A percentile compares a stretch with the other conserved stretches of the same genome.
Conservation (phyloP, 1,140 invertebrate species). For the Spodoptera litura region DNA sequence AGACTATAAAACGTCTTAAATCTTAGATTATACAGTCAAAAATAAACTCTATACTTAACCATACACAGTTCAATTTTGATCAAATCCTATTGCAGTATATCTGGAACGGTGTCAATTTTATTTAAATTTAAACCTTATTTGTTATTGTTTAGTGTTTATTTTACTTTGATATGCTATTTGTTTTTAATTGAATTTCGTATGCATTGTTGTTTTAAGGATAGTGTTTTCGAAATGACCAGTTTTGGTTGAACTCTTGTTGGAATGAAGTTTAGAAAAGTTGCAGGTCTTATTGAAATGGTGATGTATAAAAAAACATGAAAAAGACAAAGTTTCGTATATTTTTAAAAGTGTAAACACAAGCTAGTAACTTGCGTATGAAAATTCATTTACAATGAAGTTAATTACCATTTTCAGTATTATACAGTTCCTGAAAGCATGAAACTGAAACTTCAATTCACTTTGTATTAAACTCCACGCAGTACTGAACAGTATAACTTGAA, state of each 20-base stretch:
- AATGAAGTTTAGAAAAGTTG: neutral
- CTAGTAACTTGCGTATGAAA: neutral
- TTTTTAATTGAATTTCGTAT: neutral
- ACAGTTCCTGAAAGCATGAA: too few species aligned
- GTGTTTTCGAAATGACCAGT: too few species aligned
- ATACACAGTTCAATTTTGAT: neutral
- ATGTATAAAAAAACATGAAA: neutral
- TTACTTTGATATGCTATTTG: neutral
- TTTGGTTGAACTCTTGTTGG: neutral
- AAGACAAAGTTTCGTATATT: too few species aligned
- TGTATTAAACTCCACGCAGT: too few species aligned
- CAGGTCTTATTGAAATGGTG: neutral
- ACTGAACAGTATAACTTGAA: neutral
- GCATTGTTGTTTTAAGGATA: neutral
- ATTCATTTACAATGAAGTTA: neutral
- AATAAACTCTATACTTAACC: neutral
- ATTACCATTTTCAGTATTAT: too few species aligned
- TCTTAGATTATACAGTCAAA: neutral
- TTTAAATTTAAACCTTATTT: slow-evolving; percentile 29
- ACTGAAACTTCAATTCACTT: too few species aligned
- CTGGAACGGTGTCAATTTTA: slow-evolving; percentile 15
- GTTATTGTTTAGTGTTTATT: slow-evolving; percentile 1
- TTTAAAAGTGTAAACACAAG: too few species aligned
- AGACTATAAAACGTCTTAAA: slow-evolving; percentile 32
- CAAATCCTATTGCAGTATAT: neutral